These are phyloP conservation scores for Morinoia aosen DNA, from an alignment of 2,888 invertebrate genomes.

Conservation along the genomic window DNA sequence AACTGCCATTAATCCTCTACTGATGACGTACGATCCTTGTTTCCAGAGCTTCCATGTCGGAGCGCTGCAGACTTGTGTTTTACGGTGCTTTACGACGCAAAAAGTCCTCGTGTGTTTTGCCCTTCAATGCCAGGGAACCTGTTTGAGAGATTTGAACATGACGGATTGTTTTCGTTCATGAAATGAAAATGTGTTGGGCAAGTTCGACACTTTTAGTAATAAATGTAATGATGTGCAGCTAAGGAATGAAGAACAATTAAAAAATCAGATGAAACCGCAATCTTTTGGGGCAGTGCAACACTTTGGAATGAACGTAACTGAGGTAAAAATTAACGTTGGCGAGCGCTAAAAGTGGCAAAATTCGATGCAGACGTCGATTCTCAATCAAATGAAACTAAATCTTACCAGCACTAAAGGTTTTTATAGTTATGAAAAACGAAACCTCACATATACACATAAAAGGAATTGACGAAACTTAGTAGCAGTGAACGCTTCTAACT, in stretches of 20 bases:
- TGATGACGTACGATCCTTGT: neutral
- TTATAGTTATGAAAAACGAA: neutral
- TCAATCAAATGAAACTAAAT: neutral
- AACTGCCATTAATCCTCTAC: neutral
- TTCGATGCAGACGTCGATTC: neutral
- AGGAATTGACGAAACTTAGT: neutral
- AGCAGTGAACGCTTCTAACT: neutral
- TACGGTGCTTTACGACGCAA: neutral
- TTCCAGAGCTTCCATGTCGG: neutral
- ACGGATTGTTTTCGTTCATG: neutral
- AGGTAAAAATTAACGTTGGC: neutral
- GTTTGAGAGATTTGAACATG: neutral
- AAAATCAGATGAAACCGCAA: neutral
- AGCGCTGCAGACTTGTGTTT: neutral
- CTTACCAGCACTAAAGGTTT: neutral
- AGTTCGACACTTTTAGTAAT: neutral
- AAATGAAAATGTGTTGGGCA: neutral
- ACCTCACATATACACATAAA: neutral
- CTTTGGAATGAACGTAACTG: neutral
- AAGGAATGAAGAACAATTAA: neutral
- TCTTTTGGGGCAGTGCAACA: neutral
- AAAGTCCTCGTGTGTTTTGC: neutral
- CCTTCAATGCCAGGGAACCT: neutral
- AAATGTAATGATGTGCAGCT: neutral
- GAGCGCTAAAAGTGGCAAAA: neutral